Evolutionary conservation across 2,888 invertebrate genomes (phyloP), one percentile per base, ranked within the genome.

Genomic region (Polydrusus cervinus): DNA sequence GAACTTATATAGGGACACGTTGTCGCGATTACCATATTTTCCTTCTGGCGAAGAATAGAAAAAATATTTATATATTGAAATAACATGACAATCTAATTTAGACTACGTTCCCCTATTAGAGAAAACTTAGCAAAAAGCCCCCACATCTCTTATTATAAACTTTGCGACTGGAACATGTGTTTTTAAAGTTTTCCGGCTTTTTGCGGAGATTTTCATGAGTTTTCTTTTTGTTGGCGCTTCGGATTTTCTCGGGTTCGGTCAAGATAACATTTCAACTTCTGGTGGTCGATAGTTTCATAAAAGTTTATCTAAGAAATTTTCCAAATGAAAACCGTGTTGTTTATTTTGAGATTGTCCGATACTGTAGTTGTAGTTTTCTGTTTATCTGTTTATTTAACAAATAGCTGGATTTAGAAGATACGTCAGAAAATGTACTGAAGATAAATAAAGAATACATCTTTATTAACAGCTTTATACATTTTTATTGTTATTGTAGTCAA

Each of bases 91-190:
- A 7, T 8, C 1, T 34, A 8, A 34, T 6, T 10, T 8, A 34
- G 9, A 34, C 34, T 34, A 1, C 34, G 7, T 34, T 34, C 34
- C 8, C 34, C 34, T 34, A 34, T 34, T 34, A 34, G 34, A 34
- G 1, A 8, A 34, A 34, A 34, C 10, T 34, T 34, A 34, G 53
- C 10, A 62, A 71, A 65, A 64, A 13, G 13, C 45, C 60, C 34
- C 38, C 66, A 38, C 57, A 13, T 45, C 34, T 25, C 62, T 62
- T 67, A 73, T 73, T 73, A 73, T 61, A 62, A 73, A 68, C 61
- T 73, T 73, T 62, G n/a, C 57, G 16, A 49, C 67, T 51, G 18
- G 40, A 73, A 73, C 73, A 73, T 68, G 62, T 73, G 73, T 73
- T 73, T 73, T 51, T 61, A 68, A 68, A 53, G 64, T 71, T 71